phyloP scores from a whole-genome alignment of 2,797 vertebrate species.

The Cirrhinus molitorella region DNA sequence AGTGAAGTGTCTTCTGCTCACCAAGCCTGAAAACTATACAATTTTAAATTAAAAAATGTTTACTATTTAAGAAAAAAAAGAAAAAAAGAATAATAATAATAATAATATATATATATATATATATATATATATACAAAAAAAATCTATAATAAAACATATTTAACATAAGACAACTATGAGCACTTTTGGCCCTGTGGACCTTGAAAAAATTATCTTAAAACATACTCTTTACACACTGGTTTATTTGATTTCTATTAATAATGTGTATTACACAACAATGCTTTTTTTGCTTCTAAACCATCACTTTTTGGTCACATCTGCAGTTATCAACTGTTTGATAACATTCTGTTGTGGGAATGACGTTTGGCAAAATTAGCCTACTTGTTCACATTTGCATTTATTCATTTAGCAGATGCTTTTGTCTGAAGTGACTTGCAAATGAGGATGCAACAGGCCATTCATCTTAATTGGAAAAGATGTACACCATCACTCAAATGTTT shows the following conservation, averaged over 20 bases:
- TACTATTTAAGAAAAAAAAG: too few species aligned
- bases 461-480: neutral
- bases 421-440: neutral
- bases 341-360: neutral
- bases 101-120: too few species aligned
- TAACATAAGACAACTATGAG: too few species aligned
- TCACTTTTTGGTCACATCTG: neutral
- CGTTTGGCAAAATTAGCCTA: neutral
- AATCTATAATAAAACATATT: too few species aligned
- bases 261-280: neutral
- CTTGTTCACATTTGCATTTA: neutral
- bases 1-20: too few species aligned
- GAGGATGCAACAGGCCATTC: too few species aligned
- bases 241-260: neutral
- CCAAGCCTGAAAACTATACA: too few species aligned
- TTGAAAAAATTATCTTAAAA: neutral
- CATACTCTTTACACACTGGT: neutral
- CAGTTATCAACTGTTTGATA: neutral
- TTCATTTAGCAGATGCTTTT: neutral
- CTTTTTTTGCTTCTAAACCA: neutral
- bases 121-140: too few species aligned
- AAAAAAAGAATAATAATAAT: too few species aligned
- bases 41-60: too few species aligned
- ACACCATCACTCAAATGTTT: too few species aligned
- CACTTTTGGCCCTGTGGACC: neutral